Conservation (phyloP, 2,797 vertebrate species). For the Pristis pectinata region DNA sequence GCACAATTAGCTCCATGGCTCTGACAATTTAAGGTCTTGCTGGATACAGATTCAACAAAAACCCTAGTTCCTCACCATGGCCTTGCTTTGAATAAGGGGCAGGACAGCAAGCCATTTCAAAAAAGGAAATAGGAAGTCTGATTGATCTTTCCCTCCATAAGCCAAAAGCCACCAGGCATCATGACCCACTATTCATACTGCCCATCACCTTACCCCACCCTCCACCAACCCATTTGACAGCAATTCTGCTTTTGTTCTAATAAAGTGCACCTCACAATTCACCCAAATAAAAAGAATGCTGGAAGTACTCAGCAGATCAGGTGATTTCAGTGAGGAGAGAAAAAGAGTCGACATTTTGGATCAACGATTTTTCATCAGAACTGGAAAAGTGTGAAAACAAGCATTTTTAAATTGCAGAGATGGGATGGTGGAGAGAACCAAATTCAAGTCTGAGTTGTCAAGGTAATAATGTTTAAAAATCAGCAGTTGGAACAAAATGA, state of each 20-base stretch:
- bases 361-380: too few relatives aligned
- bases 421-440: too few relatives aligned
- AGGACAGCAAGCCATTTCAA: not conserved
- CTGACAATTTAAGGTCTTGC: not conserved
- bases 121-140: not conserved
- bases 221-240: not conserved
- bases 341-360: too few relatives aligned
- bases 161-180: not conserved
- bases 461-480: too few relatives aligned
- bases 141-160: not conserved
- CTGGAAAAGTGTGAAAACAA: too few relatives aligned
- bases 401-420: too few relatives aligned
- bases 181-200: too few relatives aligned
- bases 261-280: not conserved
- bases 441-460: too few relatives aligned
- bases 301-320: too few relatives aligned
- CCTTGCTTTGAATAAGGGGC: too few relatives aligned
- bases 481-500: too few relatives aligned
- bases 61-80: not conserved
- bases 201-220: not conserved
- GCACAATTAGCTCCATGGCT: not conserved
- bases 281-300: not conserved
- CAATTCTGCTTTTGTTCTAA: constrained; percentile 4
- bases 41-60: not conserved
- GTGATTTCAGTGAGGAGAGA: too few relatives aligned